These are phyloP conservation scores for Poecile montanus DNA, from an alignment of 2,797 vertebrate species.

Conservation along the genomic window DNA sequence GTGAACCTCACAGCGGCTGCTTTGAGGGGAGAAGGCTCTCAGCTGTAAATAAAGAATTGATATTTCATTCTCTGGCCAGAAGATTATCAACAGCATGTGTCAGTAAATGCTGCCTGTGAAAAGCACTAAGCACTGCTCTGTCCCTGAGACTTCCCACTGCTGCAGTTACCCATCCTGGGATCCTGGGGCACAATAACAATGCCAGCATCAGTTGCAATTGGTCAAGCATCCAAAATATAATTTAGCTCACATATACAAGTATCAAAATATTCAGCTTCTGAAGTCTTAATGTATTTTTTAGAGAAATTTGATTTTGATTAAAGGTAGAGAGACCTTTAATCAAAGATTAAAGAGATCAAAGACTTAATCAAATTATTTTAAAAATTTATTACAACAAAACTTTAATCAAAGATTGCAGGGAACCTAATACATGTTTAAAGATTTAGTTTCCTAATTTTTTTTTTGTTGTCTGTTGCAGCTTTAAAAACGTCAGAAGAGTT, in stretches of 20 bases:
- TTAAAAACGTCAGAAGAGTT: neutral
- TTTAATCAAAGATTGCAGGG: neutral
- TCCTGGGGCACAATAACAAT: neutral
- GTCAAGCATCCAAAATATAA: neutral
- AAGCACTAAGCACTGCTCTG: neutral
- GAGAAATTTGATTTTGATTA: neutral
- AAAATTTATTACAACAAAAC: no score
- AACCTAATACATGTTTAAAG: neutral
- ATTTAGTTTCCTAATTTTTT: neutral
- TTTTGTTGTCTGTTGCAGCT: neutral
- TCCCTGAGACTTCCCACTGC: neutral
- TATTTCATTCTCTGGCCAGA: neutral
- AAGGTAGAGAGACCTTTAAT: neutral
- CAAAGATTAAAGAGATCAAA: no score
- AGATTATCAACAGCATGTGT: neutral
- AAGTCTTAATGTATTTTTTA: neutral
- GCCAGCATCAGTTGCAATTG: neutral
- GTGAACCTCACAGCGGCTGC: neutral
- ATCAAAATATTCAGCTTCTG: neutral
- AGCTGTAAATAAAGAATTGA: neutral
- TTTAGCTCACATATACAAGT: neutral
- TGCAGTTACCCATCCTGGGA: neutral
- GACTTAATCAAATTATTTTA: no score
- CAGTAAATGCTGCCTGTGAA: neutral
- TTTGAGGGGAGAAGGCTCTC: neutral